Percentiles rank a stretch among this genome's conserved stretches.
Evolutionary conservation across 2,113 vertebrate species (phyloP).

Genomic region (Peromyscus leucopus): DNA sequence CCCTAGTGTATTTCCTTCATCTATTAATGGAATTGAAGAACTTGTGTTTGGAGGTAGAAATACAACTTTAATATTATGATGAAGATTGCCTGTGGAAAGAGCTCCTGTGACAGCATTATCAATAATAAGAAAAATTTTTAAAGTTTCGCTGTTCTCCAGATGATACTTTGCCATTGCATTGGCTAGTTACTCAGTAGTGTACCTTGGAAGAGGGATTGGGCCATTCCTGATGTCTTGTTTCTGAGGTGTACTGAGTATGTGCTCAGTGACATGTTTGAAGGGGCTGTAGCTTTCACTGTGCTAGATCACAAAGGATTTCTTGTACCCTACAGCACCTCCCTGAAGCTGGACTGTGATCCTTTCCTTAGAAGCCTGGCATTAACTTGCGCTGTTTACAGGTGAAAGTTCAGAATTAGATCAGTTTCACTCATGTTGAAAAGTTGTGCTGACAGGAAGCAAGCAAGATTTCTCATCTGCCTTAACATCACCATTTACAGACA

Average conservation of each 20-base stretch:
- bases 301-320: neutral
- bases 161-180: neutral
- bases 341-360: neutral
- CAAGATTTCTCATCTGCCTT: neutral
- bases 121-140: neutral
- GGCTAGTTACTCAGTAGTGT: neutral
- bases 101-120: neutral
- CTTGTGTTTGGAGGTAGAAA: neutral
- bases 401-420: neutral
- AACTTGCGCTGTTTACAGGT: neutral
- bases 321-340: neutral
- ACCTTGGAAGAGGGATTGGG: neutral
- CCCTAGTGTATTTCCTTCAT: neutral
- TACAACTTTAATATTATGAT: neutral
- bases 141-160: neutral
- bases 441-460: neutral
- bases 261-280: neutral
- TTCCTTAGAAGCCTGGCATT: neutral
- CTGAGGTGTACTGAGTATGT: neutral
- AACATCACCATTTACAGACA: too few species aligned
- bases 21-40: neutral
- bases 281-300: neutral
- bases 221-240: neutral
- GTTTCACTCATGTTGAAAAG: too few species aligned
- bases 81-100: neutral